Evolutionary conservation across 1,140 invertebrate genomes (phyloP).

Genomic region (Stegodyphus dumicola): DNA sequence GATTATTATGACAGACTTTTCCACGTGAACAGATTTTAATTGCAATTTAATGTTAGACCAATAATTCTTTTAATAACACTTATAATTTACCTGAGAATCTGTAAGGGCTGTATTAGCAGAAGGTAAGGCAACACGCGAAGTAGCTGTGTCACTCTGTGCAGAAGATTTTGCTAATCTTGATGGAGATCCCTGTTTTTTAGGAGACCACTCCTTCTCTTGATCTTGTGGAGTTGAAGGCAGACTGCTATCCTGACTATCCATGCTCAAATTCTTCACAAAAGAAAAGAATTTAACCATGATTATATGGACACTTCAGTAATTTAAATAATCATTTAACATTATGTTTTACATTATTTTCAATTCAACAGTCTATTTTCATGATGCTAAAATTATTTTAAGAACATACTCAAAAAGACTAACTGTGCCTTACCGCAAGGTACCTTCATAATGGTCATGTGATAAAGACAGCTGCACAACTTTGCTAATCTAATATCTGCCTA

Average conservation of each 20-base stretch:
- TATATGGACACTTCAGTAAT: too few relatives aligned
- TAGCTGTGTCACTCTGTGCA: background rate
- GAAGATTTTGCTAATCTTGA: slow-evolving; percentile 6
- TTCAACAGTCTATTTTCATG: too few relatives aligned
- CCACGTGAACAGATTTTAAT: background rate
- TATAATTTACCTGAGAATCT: background rate
- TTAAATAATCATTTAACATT: too few relatives aligned
- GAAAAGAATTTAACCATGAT: too few relatives aligned
- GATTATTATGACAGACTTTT: background rate
- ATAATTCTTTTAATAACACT: background rate
- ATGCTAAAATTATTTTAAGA: too few relatives aligned
- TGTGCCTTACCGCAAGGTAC: too few relatives aligned
- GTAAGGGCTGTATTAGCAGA: background rate
- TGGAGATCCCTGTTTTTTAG: slow-evolving; percentile 48
- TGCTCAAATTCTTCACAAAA: slow-evolving; percentile 33
- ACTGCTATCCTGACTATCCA: slow-evolving; percentile 55
- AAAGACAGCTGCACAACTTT: too few relatives aligned
- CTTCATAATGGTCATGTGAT: too few relatives aligned
- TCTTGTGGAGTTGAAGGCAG: slow-evolving; percentile 53
- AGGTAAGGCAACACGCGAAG: background rate
- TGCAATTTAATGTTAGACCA: background rate
- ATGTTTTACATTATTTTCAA: too few relatives aligned
- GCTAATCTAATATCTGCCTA: too few relatives aligned
- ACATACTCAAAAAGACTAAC: too few relatives aligned
- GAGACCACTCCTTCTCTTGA: slow-evolving; percentile 34